These are phyloP conservation scores for Etia nguti DNA, from an alignment of 2,113 vertebrate species.

Conservation along the genomic window DNA sequence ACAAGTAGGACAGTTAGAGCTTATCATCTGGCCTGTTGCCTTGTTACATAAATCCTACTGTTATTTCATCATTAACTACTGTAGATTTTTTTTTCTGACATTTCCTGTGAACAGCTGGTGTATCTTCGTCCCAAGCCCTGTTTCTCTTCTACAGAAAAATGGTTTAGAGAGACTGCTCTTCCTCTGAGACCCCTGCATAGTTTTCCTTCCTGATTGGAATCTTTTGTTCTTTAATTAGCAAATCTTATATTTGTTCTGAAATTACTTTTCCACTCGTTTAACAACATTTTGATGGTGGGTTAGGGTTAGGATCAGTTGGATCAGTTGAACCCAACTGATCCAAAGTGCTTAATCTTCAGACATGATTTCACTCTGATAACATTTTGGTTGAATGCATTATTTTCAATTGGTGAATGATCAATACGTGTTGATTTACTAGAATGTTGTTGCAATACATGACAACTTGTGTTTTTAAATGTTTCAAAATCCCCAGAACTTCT, in stretches of 20 bases:
- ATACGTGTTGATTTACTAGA: neutral
- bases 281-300: neutral
- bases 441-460: neutral
- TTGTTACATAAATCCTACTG: neutral
- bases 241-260: neutral
- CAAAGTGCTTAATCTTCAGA: neutral
- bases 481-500: neutral
- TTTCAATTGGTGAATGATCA: neutral
- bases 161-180: neutral
- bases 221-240: neutral
- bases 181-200: neutral
- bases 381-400: neutral
- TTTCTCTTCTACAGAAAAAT: neutral
- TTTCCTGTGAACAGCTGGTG: neutral
- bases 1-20: neutral
- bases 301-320: too few relatives aligned
- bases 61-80: neutral
- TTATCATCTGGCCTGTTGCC: neutral
- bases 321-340: neutral
- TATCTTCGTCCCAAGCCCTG: neutral
- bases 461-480: neutral
- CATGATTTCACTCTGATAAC: neutral
- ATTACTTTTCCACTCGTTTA: neutral
- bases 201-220: neutral
- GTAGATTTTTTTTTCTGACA: neutral